Evolutionary conservation across 2,113 vertebrate species (phyloP).

Genomic region (Stegastes partitus): DNA sequence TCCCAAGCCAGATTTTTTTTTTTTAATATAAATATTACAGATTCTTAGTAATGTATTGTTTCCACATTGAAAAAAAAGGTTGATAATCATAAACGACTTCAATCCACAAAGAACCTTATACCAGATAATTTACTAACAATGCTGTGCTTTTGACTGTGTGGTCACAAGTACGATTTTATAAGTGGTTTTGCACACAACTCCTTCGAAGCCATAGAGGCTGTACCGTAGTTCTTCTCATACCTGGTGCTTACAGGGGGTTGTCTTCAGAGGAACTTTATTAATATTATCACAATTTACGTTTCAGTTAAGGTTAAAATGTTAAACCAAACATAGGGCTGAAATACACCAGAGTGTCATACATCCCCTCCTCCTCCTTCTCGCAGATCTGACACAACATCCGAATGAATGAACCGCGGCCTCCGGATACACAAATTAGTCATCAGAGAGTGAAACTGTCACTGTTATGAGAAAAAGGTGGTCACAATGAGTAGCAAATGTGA

Average conservation of each 20-base stretch:
- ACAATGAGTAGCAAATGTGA: no score
- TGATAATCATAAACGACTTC: constrained; percentile 15
- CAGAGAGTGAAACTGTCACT: neutral
- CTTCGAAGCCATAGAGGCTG: constrained; percentile 73
- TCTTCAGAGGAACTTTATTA: constrained; percentile 15
- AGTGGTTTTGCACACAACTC: constrained; percentile 61
- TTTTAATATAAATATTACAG: neutral
- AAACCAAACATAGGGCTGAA: constrained; percentile 30
- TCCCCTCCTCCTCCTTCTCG: neutral
- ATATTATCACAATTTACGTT: neutral
- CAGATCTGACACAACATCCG: neutral
- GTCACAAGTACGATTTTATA: constrained; percentile 49
- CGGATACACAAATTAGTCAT: neutral
- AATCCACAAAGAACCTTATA: constrained; percentile 16
- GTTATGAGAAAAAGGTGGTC: no score
- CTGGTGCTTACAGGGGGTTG: constrained; percentile 60
- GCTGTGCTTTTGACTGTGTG: constrained; percentile 31
- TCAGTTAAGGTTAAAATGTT: constrained; percentile 7
- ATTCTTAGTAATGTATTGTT: constrained; percentile 6
- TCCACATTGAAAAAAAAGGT: constrained; percentile 5
- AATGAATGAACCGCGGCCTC: constrained; percentile 26
- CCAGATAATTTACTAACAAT: constrained; percentile 24
- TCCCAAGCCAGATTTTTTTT: constrained; percentile 15
- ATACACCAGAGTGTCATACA: constrained; percentile 13
- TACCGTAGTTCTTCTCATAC: constrained; percentile 44